These are phyloP conservation scores for Fopius arisanus DNA, from an alignment of 1,140 invertebrate species.

Conservation along the genomic window DNA sequence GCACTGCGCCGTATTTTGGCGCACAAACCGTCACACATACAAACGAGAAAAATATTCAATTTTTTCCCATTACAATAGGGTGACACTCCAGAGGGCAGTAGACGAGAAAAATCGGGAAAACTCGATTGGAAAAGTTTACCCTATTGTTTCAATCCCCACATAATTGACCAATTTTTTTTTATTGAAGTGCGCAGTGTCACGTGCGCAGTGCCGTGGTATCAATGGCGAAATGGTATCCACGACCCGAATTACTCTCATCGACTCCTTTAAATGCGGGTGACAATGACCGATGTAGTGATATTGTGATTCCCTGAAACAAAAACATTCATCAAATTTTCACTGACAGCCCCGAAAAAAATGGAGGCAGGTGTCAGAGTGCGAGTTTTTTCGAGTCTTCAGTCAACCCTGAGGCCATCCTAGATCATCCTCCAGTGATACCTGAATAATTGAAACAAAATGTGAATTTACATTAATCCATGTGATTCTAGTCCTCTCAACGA, in stretches of 20 bases:
- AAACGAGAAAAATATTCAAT: no score
- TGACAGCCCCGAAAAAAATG: conserved; percentile 18
- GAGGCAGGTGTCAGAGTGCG: conserved; percentile 31
- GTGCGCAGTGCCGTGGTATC: background rate
- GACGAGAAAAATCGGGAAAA: no score
- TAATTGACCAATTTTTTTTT: background rate
- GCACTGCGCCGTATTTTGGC: no score
- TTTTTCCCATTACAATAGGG: no score
- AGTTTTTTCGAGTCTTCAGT: background rate
- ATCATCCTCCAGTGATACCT: background rate
- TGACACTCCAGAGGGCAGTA: no score
- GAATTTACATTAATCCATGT: background rate
- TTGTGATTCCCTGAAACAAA: background rate
- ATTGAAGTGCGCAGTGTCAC: background rate
- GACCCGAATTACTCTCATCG: background rate
- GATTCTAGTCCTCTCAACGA: background rate
- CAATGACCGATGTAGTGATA: conserved; percentile 1
- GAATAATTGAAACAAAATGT: background rate
- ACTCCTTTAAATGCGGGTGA: conserved; percentile 23
- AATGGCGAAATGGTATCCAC: background rate
- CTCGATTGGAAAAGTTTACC: no score
- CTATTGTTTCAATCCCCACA: background rate
- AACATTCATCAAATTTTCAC: background rate
- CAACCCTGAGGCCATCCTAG: background rate
- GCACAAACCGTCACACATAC: no score